Conservation (phyloP, 2,888 invertebrate species). For the Vandiemenella viatica region DNA sequence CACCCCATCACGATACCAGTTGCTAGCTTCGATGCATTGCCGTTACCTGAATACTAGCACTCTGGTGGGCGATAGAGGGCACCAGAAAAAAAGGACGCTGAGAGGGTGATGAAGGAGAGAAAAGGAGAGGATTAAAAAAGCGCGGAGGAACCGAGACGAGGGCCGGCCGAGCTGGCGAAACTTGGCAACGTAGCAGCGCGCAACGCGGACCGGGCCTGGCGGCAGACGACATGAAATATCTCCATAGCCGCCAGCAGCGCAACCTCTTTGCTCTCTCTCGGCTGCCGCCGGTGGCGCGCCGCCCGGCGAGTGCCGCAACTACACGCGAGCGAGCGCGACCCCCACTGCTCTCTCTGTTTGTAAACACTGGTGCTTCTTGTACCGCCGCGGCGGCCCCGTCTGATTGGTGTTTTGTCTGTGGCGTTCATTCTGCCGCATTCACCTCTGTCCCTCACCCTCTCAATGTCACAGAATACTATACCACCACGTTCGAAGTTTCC, state of each 20-base stretch:
- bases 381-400: conserved; percentile 1
- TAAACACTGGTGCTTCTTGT: not conserved
- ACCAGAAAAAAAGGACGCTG: not conserved
- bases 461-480: not conserved
- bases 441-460: not conserved
- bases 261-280: conserved; percentile 17
- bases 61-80: not conserved
- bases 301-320: not conserved
- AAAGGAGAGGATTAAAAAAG: not conserved
- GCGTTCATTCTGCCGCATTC: not conserved
- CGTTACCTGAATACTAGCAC: not conserved
- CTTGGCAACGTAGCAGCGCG: conserved; percentile 11
- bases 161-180: not conserved
- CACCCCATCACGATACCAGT: too few species aligned
- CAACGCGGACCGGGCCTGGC: conserved; percentile 9
- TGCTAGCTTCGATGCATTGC: not conserved
- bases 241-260: conserved; percentile 15
- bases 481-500: not conserved
- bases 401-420: not conserved
- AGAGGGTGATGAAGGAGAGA: not conserved
- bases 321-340: not conserved
- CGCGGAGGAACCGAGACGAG: not conserved
- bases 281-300: not conserved
- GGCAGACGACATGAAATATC: conserved; percentile 21
- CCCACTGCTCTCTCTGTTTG: conserved; percentile 6